Evolutionary conservation across 1,140 invertebrate genomes (phyloP).

Genomic region (Drosophila carrolli): DNA sequence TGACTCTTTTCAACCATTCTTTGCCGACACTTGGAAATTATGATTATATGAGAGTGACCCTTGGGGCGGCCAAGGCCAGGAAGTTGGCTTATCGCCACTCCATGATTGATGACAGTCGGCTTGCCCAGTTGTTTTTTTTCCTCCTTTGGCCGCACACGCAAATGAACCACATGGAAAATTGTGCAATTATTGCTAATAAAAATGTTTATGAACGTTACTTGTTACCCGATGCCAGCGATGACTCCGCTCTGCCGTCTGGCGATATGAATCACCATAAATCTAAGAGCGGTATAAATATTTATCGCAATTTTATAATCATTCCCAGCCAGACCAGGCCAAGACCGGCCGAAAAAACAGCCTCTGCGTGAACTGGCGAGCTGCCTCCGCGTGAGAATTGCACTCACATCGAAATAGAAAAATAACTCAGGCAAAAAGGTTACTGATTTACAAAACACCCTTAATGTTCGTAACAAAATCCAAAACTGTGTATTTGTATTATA

Average conservation of each 20-base stretch:
- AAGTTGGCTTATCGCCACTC: conserved; percentile 37
- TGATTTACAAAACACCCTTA: not conserved
- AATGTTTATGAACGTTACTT: conserved; percentile 70
- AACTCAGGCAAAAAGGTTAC: not conserved
- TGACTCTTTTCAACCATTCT: conserved; percentile 39
- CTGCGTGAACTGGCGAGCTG: conserved; percentile 55
- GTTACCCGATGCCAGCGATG: conserved; percentile 63
- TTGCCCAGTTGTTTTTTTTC: conserved; percentile 15
- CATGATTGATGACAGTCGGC: conserved; percentile 53
- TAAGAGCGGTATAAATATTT: conserved; percentile 79
- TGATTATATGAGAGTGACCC: conserved; percentile 49
- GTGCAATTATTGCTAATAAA: conserved; percentile 77
- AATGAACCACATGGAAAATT: conserved; percentile 65
- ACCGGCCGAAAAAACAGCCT: conserved; percentile 31
- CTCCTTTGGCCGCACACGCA: conserved; percentile 39
- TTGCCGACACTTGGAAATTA: conserved; percentile 49
- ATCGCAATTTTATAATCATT: conserved; percentile 79
- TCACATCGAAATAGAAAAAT: conserved; percentile 36
- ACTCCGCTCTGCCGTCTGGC: conserved; percentile 18
- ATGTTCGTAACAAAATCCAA: too few relatives aligned
- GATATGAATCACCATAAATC: conserved; percentile 78
- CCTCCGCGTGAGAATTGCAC: conserved; percentile 69
- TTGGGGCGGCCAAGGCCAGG: conserved; percentile 56
- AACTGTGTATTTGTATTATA: too few relatives aligned
- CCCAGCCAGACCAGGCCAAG: conserved; percentile 27